phyloP scores from a whole-genome alignment of 2,113 vertebrate genomes.

The Pandion haliaetus region DNA sequence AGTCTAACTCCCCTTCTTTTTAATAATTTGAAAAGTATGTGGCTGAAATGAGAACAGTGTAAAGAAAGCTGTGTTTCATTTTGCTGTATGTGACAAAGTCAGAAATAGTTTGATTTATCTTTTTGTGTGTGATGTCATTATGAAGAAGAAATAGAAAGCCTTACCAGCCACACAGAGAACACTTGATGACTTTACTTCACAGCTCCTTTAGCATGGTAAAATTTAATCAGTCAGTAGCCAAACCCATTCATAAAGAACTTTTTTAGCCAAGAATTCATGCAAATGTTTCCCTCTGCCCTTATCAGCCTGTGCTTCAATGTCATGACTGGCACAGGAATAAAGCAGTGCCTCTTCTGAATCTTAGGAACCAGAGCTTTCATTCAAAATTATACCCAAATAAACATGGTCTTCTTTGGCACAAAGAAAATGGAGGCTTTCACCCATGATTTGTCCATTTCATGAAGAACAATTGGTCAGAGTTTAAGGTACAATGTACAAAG shows the following conservation, averaged over 20 bases:
- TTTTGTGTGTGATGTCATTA: background rate
- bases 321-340: background rate
- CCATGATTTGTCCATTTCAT: background rate
- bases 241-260: background rate
- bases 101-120: background rate
- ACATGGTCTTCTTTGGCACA: background rate
- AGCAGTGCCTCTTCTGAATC: background rate
- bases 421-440: background rate
- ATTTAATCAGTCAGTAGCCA: background rate
- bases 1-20: background rate
- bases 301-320: background rate
- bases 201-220: background rate
- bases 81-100: background rate
- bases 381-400: background rate
- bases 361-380: background rate
- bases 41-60: background rate
- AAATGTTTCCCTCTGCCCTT: background rate
- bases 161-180: background rate
- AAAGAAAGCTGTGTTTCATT: background rate
- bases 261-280: background rate
- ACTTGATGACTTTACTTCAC: background rate
- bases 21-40: background rate
- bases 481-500: background rate
- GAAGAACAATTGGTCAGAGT: background rate
- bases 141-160: background rate